Percentiles rank a stretch among this genome's conserved stretches.
These are phyloP conservation scores for Cepaea hortensis DNA, from an alignment of 2,888 invertebrate genomes.

Conservation along the genomic window DNA sequence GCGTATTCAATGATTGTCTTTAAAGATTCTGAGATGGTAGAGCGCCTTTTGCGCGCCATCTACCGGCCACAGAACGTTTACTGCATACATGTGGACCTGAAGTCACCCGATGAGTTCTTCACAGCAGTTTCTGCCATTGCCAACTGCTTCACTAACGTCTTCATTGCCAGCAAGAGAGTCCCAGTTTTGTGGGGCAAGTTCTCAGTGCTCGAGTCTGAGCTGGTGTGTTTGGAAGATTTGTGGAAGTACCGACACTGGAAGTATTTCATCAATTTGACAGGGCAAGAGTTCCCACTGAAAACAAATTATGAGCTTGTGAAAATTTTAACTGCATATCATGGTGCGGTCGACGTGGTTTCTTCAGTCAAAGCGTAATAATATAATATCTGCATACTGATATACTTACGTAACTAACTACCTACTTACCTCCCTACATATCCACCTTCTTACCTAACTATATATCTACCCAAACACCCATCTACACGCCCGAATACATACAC, in stretches of 20 bases:
- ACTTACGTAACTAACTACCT: no score
- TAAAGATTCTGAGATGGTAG: constrained; percentile 61
- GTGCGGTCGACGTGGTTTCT: constrained; percentile 44
- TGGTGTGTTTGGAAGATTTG: constrained; percentile 68
- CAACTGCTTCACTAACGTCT: constrained; percentile 69
- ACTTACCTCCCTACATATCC: no score
- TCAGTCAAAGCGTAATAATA: constrained; percentile 32
- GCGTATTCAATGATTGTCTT: constrained; percentile 66
- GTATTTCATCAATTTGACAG: constrained; percentile 52
- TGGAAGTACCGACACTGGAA: constrained; percentile 57
- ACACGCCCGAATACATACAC: no score
- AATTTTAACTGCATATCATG: constrained; percentile 42
- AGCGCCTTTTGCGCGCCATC: constrained; percentile 61
- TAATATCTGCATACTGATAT: no score
- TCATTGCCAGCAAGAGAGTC: constrained; percentile 59
- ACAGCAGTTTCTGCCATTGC: constrained; percentile 57
- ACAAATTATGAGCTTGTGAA: constrained; percentile 48
- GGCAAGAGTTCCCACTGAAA: constrained; percentile 52
- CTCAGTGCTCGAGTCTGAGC: constrained; percentile 66
- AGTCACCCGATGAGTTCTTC: constrained; percentile 54
- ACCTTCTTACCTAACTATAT: no score
- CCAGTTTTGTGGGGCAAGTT: constrained; percentile 64
- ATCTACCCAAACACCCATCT: no score
- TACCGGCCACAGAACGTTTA: constrained; percentile 73
- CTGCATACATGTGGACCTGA: constrained; percentile 72